Evolutionary conservation across 2,888 invertebrate species (phyloP).

Genomic region (Petrolisthes manimaculis): DNA sequence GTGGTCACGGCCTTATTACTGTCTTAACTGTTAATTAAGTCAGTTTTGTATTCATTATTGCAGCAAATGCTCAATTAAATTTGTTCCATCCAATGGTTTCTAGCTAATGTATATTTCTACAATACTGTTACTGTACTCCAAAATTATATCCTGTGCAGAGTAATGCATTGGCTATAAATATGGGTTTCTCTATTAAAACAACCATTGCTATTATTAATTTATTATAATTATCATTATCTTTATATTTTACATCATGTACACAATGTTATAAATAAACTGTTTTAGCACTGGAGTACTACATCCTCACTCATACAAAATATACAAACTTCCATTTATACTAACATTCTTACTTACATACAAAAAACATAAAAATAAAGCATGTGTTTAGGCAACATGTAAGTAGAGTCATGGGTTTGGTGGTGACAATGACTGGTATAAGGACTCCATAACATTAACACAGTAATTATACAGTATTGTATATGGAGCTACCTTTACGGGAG

Average conservation of each 20-base stretch:
- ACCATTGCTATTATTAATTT: constrained; percentile 50
- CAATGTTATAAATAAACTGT: constrained; percentile 61
- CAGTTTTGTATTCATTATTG: too few species aligned
- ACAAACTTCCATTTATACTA: constrained; percentile 55
- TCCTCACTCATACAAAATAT: constrained; percentile 50
- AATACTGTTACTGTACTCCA: too few species aligned
- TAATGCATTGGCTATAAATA: too few species aligned
- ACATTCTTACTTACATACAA: constrained; percentile 48
- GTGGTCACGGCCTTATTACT: too few species aligned
- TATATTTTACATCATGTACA: constrained; percentile 61
- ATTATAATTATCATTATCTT: constrained; percentile 46
- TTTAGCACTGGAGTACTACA: constrained; percentile 56
- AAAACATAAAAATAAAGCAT: constrained; percentile 14
- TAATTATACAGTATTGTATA: too few species aligned
- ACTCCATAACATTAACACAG: too few species aligned
- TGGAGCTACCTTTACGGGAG: too few species aligned
- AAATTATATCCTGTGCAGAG: too few species aligned
- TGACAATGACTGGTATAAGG: neutral
- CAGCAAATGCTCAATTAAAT: too few species aligned
- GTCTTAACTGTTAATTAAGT: too few species aligned
- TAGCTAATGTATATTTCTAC: too few species aligned
- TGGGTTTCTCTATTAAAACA: neutral
- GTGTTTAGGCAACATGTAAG: constrained; percentile 30
- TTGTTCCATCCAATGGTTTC: too few species aligned
- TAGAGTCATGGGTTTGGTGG: constrained; percentile 45